phyloP scores from a whole-genome alignment of 1,140 invertebrate species.

The Magallana angulata region DNA sequence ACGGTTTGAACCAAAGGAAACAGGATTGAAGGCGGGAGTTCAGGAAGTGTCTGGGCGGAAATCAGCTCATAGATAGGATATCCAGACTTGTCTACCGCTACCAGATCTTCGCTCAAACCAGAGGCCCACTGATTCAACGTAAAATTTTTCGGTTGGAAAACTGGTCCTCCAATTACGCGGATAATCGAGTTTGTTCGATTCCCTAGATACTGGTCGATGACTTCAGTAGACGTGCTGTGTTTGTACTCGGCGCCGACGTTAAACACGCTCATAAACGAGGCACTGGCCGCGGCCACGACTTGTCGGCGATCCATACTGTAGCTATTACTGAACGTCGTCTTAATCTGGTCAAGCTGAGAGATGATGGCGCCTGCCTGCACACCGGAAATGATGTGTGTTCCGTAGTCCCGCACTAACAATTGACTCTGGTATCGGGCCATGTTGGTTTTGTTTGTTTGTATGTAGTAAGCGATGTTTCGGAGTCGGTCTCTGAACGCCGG shows the following conservation, averaged over 20 bases:
- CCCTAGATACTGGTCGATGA: conserved; percentile 58
- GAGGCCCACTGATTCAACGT: conserved; percentile 56
- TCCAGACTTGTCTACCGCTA: conserved; percentile 38
- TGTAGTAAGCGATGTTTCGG: conserved; percentile 58
- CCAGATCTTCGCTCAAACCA: conserved; percentile 2
- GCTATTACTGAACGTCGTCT: conserved; percentile 46
- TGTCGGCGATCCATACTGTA: conserved; percentile 44
- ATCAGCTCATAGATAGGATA: conserved; percentile 13
- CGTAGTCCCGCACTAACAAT: conserved; percentile 72
- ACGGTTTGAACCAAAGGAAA: conserved; percentile 25
- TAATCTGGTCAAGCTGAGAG: conserved; percentile 50
- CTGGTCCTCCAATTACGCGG: conserved; percentile 48
- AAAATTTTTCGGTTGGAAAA: conserved; percentile 54
- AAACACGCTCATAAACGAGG: conserved; percentile 65
- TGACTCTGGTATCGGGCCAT: conserved; percentile 67
- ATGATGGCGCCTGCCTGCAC: conserved; percentile 67
- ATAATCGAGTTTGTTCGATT: conserved; percentile 58
- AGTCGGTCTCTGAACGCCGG: conserved; percentile 61
- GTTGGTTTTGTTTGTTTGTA: conserved; percentile 64
- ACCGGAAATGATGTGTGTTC: conserved; percentile 66
- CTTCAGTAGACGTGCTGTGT: not conserved
- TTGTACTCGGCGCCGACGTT: conserved; percentile 51
- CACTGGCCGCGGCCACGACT: conserved; percentile 50
- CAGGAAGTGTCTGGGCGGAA: not conserved
- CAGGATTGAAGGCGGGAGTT: not conserved